Base-by-base conservation (phyloP, 2,888 invertebrate genomes). In the Hymenopus coronatus region DNA sequence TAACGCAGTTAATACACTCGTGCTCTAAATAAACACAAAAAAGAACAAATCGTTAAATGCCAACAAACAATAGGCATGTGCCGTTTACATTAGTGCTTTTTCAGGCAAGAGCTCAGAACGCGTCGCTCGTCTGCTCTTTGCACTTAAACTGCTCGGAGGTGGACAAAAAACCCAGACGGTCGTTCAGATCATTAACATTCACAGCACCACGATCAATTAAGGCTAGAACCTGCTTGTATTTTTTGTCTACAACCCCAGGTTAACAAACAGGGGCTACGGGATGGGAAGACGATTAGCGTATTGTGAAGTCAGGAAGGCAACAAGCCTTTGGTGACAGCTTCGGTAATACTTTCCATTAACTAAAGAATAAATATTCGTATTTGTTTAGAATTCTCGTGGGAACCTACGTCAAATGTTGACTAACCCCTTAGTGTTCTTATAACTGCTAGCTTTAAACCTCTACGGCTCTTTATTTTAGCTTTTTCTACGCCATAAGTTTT, bases 191-290 rank as follows among this genome's bases (percentile, higher is more conserved):
- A 46, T 46, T 85, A 46, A 85, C 85, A 85, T n/a, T 85, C 85
- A 85, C 46, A 85, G 46, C 85, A 85, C 46, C 15, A 33, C 54
- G 85, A 85, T 85, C 85, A 85, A 85, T 85, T 85, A 85, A 85
- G 54, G 54, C 25, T 70, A 20, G 20, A 70, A 70, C 54, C 54
- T 70, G 54, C 20, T 20, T 70, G 20, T 70, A 70, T 70, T 70
- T 70, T 70, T 70, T 70, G 54, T 70, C 6, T 25, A 20, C 40
- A 40, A 40, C 40, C 40, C 40, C 54, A 20, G 54, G 54, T 70
- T 70, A 70, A 70, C 54, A 70, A 70, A 70, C 54, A 25, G 54
- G 54, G 15, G 54, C 54, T 20, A 70, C 1, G 54, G 54, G 54
- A 20, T 70, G 54, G 54, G 54, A 25, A 70, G 54, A 70, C 54